Conservation (phyloP, 2,888 invertebrate species). For the Rugalucina vietnamica region DNA sequence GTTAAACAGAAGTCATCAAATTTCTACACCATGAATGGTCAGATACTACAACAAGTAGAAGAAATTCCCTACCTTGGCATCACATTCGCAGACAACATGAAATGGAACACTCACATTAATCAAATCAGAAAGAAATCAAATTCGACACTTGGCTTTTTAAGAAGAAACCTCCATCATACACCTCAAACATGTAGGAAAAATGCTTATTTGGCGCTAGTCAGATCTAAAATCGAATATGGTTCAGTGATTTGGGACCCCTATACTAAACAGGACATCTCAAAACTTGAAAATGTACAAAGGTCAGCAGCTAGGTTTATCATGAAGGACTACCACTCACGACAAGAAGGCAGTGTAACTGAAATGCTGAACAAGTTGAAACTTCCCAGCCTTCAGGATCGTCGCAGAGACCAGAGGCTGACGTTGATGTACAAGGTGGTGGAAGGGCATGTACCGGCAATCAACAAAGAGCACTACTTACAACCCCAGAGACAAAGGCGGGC, state of each 20-base stretch:
- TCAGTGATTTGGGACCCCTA: constrained; percentile 47
- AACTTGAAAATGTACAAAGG: constrained; percentile 39
- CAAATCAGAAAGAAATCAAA: constrained; percentile 37
- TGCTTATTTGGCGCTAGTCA: constrained; percentile 36
- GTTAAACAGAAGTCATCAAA: too few species aligned
- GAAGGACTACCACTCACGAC: not conserved
- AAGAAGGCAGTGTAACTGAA: not conserved
- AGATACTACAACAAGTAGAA: constrained; percentile 27
- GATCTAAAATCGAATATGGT: constrained; percentile 54
- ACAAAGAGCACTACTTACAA: not conserved
- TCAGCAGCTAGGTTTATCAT: constrained; percentile 9
- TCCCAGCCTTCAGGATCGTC: too few species aligned
- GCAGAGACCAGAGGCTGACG: not conserved
- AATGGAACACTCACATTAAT: constrained; percentile 37
- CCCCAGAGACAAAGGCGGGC: constrained; percentile 7
- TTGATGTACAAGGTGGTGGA: constrained; percentile 26
- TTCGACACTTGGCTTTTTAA: constrained; percentile 28
- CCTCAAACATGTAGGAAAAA: constrained; percentile 29
- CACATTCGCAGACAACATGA: constrained; percentile 29
- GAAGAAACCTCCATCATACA: too few species aligned
- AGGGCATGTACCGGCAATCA: constrained; percentile 21
- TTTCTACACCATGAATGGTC: too few species aligned
- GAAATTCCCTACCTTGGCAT: constrained; percentile 4
- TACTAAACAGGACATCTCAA: constrained; percentile 39
- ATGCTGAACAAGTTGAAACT: not conserved